These are phyloP conservation scores for Aix galericulata DNA, from an alignment of 2,113 vertebrate species.

Conservation along the genomic window DNA sequence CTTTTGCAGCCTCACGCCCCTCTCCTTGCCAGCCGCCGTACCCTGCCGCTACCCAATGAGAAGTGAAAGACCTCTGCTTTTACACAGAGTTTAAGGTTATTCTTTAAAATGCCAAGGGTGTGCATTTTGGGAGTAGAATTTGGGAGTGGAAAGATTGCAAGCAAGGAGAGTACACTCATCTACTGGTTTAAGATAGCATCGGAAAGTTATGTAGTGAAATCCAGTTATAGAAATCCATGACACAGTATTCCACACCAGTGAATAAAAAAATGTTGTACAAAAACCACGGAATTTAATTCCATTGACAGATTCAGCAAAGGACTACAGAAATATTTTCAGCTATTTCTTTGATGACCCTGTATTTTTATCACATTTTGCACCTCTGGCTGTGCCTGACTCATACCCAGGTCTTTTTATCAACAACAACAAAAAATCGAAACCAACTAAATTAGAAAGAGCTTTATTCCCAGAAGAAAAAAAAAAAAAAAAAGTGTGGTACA, in stretches of 20 bases:
- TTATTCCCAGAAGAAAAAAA: background rate
- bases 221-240: background rate
- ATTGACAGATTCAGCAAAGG: background rate
- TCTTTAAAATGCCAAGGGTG: background rate
- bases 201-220: slow-evolving; percentile 12
- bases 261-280: background rate
- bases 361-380: background rate
- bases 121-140: background rate
- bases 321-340: background rate
- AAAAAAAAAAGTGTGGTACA: background rate
- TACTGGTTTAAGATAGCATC: background rate
- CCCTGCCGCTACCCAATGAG: background rate
- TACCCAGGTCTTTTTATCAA: background rate
- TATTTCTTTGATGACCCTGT: background rate
- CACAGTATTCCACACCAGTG: background rate
- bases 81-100: background rate
- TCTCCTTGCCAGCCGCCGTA: background rate
- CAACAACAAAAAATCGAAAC: background rate
- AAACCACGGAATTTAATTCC: background rate
- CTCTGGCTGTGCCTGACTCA: background rate
- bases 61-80: background rate
- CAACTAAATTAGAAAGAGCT: background rate
- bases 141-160: slow-evolving; percentile 14
- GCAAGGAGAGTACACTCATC: background rate
- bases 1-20: background rate